phyloP scores from a whole-genome alignment of 2,113 vertebrate genomes.

The Rousettus leschenaultii region DNA sequence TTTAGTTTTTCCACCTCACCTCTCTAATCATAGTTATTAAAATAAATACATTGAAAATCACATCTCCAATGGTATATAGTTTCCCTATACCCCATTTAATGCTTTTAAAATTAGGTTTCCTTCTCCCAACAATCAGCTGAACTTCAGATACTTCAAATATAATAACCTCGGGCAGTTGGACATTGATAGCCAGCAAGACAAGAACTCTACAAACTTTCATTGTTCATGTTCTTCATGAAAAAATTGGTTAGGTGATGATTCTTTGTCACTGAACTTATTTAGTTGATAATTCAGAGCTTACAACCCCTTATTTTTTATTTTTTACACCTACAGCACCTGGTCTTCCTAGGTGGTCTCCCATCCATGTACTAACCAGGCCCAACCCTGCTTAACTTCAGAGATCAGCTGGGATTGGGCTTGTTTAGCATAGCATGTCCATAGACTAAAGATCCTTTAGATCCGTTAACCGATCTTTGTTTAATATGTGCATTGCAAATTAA shows the following conservation, averaged over 20 bases:
- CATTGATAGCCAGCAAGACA: not conserved
- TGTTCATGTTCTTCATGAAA: not conserved
- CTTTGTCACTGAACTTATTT: not conserved
- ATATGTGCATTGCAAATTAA: not conserved
- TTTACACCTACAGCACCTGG: no score
- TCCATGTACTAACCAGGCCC: no score
- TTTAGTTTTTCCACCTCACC: not conserved
- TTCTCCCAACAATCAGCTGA: not conserved
- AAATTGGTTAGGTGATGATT: not conserved
- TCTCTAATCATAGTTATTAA: not conserved
- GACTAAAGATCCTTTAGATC: not conserved
- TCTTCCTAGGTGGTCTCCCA: no score
- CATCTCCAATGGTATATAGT: not conserved
- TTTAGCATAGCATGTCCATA: no score
- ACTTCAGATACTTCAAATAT: not conserved
- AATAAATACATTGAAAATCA: constrained; percentile 36
- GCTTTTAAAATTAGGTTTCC: not conserved
- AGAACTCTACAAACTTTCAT: not conserved
- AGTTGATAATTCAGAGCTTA: not conserved
- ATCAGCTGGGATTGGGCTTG: no score
- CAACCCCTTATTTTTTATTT: no score
- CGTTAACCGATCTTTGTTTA: not conserved
- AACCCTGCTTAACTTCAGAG: no score
- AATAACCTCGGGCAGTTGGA: not conserved
- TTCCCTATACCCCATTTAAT: constrained; percentile 25